phyloP scores from a whole-genome alignment of 2,888 invertebrate genomes.

The Platycheirus albimanus region DNA sequence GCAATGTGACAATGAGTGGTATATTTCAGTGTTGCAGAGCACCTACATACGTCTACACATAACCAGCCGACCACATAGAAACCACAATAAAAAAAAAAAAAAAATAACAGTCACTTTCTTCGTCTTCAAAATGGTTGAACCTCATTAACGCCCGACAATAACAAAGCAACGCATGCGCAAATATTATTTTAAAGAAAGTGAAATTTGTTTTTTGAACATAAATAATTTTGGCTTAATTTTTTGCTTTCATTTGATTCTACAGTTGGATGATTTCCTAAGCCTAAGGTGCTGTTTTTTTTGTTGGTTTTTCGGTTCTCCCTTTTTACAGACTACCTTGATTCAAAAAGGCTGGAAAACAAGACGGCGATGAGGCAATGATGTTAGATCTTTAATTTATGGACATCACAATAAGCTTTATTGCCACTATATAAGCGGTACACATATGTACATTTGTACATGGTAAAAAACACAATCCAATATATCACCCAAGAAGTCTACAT shows the following conservation, averaged over 20 bases:
- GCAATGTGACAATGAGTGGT: constrained; percentile 37
- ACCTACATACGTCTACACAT: constrained; percentile 18
- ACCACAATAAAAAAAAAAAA: constrained; percentile 21
- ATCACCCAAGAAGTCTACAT: constrained; percentile 6
- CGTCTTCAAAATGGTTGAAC: constrained; percentile 45
- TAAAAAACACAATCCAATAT: constrained; percentile 9
- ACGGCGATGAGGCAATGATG: not conserved
- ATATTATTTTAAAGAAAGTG: constrained; percentile 60
- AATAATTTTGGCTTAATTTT: constrained; percentile 19
- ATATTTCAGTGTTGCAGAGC: not conserved
- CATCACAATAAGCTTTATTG: constrained; percentile 51
- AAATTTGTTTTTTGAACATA: constrained; percentile 48
- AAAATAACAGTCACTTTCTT: constrained; percentile 65
- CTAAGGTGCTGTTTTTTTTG: not conserved
- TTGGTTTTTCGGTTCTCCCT: not conserved
- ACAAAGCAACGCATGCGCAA: constrained; percentile 52
- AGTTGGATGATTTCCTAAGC: constrained; percentile 59
- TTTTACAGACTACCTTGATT: not conserved
- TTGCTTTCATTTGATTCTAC: constrained; percentile 60
- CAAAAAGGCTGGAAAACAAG: too few relatives aligned
- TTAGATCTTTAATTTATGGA: constrained; percentile 44
- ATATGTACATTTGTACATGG: too few relatives aligned
- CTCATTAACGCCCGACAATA: constrained; percentile 63
- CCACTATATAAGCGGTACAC: too few relatives aligned
- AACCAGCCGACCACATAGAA: constrained; percentile 45